Evolutionary conservation across 2,797 vertebrate genomes (phyloP).

Genomic region (Choloepus didactylus): DNA sequence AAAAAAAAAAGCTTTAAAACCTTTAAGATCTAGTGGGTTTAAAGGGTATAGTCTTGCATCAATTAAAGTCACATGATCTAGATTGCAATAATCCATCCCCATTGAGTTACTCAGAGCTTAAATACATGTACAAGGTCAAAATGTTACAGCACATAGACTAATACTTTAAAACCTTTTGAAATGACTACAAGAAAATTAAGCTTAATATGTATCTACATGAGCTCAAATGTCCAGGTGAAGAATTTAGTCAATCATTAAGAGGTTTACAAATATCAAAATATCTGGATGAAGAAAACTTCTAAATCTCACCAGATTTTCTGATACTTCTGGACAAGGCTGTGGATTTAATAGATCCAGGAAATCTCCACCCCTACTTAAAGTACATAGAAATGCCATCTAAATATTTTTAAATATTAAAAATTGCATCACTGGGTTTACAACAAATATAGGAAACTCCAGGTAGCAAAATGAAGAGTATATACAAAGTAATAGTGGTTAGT

Average conservation of each 20-base stretch:
- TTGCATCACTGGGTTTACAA: background rate
- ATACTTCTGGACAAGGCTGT: background rate
- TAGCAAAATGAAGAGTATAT: background rate
- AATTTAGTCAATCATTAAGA: background rate
- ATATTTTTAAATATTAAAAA: conserved; percentile 16
- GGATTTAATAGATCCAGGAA: background rate
- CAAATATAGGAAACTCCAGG: background rate
- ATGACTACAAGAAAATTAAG: background rate
- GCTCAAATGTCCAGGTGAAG: background rate
- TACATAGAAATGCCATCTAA: no score
- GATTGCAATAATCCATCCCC: background rate
- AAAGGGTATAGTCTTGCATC: background rate
- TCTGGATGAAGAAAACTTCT: background rate
- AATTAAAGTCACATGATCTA: background rate
- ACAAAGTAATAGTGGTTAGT: background rate
- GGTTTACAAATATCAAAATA: background rate
- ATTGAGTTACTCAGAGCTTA: background rate
- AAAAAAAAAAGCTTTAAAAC: background rate
- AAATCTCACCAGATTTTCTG: background rate
- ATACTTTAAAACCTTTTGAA: background rate
- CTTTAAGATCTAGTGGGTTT: background rate
- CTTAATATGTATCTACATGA: background rate
- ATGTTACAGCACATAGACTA: background rate
- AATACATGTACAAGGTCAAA: background rate
- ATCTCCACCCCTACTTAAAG: background rate